Percentiles rank a stretch among this genome's conserved stretches.
Evolutionary conservation across 2,888 invertebrate genomes (phyloP).

Genomic region (Choristoneura rosaceana): DNA sequence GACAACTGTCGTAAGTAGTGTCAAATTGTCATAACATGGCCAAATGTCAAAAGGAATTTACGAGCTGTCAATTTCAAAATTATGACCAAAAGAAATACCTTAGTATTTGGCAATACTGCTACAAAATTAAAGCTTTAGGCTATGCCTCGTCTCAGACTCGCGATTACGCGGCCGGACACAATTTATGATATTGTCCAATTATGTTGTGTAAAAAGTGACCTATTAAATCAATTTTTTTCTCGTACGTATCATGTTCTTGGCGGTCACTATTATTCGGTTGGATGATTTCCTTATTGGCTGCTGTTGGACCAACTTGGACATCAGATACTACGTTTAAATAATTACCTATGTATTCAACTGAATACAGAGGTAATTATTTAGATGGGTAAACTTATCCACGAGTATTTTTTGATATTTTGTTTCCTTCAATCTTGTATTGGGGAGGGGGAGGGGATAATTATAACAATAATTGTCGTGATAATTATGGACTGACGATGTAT

Average conservation of each 20-base stretch:
- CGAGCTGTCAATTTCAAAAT: conserved; percentile 19
- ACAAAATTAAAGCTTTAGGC: conserved; percentile 13
- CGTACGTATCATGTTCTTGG: conserved; percentile 10
- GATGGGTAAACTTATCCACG: no score
- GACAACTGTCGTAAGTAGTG: conserved; percentile 20
- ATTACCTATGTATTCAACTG: no score
- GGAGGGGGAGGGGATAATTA: no score
- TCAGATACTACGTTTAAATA: neutral
- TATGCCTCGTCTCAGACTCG: neutral
- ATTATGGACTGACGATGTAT: no score
- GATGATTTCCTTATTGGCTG: conserved; percentile 33
- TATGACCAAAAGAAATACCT: conserved; percentile 20
- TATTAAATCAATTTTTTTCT: conserved; percentile 2
- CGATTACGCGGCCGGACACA: conserved; percentile 6
- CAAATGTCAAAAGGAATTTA: conserved; percentile 28
- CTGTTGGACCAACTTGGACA: conserved; percentile 2
- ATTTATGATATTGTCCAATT: conserved; percentile 28
- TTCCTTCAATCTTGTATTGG: no score
- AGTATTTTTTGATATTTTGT: no score
- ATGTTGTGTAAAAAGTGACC: conserved; percentile 13
- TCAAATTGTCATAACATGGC: conserved; percentile 26
- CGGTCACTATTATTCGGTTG: conserved; percentile 1
- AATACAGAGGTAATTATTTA: no score
- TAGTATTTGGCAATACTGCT: conserved; percentile 18
- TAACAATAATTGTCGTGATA: no score